Base-by-base conservation (phyloP, 2,888 invertebrate genomes). In the Oligia latruncula region DNA sequence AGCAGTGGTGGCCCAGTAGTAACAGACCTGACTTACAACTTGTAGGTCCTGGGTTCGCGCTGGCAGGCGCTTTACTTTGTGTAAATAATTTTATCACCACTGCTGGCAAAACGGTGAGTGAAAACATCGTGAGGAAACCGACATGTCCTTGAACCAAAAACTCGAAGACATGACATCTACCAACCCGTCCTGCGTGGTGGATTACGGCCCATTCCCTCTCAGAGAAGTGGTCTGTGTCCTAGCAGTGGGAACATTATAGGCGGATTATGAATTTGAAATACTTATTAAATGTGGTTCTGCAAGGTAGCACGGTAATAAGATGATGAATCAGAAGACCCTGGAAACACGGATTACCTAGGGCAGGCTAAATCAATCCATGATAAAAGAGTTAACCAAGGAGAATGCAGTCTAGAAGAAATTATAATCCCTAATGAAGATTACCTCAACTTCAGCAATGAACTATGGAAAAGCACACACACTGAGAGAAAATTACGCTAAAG, bases 401-500 rank as follows among this genome's bases (percentile, higher is more conserved):
- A 35, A n/a, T 23, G 4, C 29, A 40, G 6, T 58, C 1, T 13
- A 46, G 5, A 58, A 52, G 13, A 40, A 35, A 71, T 20, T 17
- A 1, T 6, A 35, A 43, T 20, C 8, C 1, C 43, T 20, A 64
- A 46, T 70, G n/a, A 73, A 64, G 46, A 64, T 66, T 35, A 71
- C 35, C 15, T 60, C 6, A 60, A 55, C 1, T 67, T 71, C 20
- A 67, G 13, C 8, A 70, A 58, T 29, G 1, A 80, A 75, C 60
- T 52, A 81, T 60, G n/a, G 11, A 35, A 13, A 43, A 81, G 49
- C 68, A 68, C 17, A 60, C 70, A 68, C 17, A 60, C 70, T 40
- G 43, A 64, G 82, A 17, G 43, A 66, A 64, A 71, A 81, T 71
- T 64, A 81, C 65, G 70, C 40, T 71, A 66, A 43, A 62, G 49